Conservation (phyloP, 2,888 invertebrate species). For the Camptogramma bilineatum region DNA sequence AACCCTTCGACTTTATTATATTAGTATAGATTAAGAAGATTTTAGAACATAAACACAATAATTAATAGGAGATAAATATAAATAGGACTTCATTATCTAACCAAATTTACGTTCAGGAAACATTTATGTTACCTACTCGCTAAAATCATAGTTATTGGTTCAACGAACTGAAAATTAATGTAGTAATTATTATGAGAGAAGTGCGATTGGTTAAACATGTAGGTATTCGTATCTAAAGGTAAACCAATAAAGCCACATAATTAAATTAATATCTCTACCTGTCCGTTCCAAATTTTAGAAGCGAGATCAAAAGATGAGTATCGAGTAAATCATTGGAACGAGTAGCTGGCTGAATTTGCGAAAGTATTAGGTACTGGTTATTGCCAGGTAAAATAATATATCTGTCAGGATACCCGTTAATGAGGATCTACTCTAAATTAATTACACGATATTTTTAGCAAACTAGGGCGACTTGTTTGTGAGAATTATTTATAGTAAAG, state of each 20-base stretch:
- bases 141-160: constrained; percentile 7
- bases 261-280: constrained; percentile 22
- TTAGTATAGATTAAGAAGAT: no score
- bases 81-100: background rate
- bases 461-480: constrained; percentile 44
- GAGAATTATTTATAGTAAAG: constrained; percentile 34
- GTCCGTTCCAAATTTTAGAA: constrained; percentile 25
- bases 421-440: constrained; percentile 61
- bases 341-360: constrained; percentile 23
- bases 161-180: constrained; percentile 10
- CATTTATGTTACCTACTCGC: background rate
- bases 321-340: constrained; percentile 31
- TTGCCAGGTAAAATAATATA: constrained; percentile 62
- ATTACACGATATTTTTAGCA: constrained; percentile 56
- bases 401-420: constrained; percentile 65
- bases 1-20: no score
- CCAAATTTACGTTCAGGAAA: background rate
- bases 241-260: constrained; percentile 18
- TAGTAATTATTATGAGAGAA: constrained; percentile 7
- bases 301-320: constrained; percentile 29
- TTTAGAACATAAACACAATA: background rate
- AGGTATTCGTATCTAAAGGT: background rate
- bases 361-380: constrained; percentile 23
- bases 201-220: background rate
- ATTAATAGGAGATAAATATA: background rate